phyloP scores from a whole-genome alignment of 2,113 vertebrate species.

The Callithrix jacchus region DNA sequence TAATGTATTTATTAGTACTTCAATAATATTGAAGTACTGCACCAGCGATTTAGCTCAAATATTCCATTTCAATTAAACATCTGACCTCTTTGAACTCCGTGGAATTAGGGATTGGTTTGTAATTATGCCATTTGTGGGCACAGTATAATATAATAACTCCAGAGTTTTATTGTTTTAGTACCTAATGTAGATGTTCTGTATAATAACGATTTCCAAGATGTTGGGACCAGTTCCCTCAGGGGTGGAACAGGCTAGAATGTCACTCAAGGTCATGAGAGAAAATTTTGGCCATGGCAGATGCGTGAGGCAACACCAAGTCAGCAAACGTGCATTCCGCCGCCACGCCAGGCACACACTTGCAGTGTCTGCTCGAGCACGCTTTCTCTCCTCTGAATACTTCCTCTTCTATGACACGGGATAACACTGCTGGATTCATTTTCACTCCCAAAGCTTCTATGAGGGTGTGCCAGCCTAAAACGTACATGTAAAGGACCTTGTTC shows the following conservation, averaged over 20 bases:
- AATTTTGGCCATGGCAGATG: rapidly evolving
- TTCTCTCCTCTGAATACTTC: not conserved
- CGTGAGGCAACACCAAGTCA: rapidly evolving
- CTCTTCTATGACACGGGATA: not conserved
- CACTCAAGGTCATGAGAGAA: not conserved
- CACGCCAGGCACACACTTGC: rapidly evolving
- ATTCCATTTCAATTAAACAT: constrained; percentile 71
- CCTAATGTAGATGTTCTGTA: not conserved
- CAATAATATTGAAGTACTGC: constrained; percentile 72
- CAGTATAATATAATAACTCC: constrained; percentile 38
- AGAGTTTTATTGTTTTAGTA: not conserved
- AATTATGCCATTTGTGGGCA: constrained; percentile 38
- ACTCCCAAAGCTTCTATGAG: not conserved
- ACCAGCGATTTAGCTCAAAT: constrained; percentile 65
- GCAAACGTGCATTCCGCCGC: rapidly evolving
- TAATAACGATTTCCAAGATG: not conserved
- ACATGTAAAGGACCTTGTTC: not conserved
- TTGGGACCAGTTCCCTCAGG: not conserved
- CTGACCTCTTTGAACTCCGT: constrained; percentile 59
- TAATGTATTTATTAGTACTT: constrained; percentile 73
- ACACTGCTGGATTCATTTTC: not conserved
- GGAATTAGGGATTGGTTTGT: constrained; percentile 13
- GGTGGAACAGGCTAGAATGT: not conserved
- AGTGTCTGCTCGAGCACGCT: rapidly evolving
- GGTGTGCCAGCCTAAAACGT: not conserved